Evolutionary conservation across 2,113 vertebrate genomes (phyloP), one percentile per base, ranked within the genome.

Genomic region (Hystrix brachyura): DNA sequence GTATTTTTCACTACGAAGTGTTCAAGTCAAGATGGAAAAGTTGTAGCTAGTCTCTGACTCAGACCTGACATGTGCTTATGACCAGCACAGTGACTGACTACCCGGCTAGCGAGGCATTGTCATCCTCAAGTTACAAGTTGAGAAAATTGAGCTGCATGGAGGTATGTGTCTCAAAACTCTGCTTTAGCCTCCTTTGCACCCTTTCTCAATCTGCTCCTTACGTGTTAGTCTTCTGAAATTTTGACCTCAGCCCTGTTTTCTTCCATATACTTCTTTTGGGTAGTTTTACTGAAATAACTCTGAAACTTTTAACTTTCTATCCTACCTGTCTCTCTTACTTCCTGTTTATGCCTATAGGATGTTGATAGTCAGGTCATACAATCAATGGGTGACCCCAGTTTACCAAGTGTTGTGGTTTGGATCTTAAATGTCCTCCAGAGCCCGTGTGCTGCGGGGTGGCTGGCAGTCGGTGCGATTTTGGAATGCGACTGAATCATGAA

Each of bases 81-180:
- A 34, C 23, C 13, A 10, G 17, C 2, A 15, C 10, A 43, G 43
- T 85, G 1, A 53, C 38, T 46, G 67, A 38, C 59, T 62, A 9
- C 46, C 10, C 17, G n/a, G 48, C 46, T 25, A 71, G 46, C 17
- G 32, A 1, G 21, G 29, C 60, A 12, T 71, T 88, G 80, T 38
- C 83, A 74, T 53, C 8, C 12, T 60, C 27, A 29, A 93, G 43
- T 62, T 80, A 17, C 34, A 67, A 85, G 60, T 43, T 94, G 38
- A 87, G 71, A 53, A 94, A 92, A 90, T 51, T 48, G 55, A 69
- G 64, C 27, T 69, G 93, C 53, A 53, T 2, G 84, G 85, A 79
- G 65, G n/a, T 46, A 79, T 76, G 4, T 91, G 62, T 59, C 21
- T 80, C 71, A 87, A 74, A 81, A 7, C 57, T 51, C 12, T 29